Evolutionary conservation across 2,113 vertebrate genomes (phyloP), one percentile per base, ranked within the genome.

Genomic region (Deroptyus accipitrinus): DNA sequence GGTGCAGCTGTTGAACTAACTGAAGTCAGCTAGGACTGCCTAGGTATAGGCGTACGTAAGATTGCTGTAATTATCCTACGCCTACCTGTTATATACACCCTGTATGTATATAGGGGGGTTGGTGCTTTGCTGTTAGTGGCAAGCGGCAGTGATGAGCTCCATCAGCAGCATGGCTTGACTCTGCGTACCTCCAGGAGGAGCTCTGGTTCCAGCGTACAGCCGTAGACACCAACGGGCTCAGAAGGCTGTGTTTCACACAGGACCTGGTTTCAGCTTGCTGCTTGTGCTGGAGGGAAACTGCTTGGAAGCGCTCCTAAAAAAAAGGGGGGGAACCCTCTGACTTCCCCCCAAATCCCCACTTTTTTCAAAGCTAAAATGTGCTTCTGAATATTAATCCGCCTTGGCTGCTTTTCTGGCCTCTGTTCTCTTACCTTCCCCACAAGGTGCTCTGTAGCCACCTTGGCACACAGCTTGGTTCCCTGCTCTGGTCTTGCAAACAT

Each of bases 101-200:
- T 23, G 0, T 17, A 10, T 9, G 4, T 42, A 0, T 6, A 1
- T 1, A 4, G 51, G 54, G 15, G 44, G n/a, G 44, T 19, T 17
- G 54, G 12, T 13, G 62, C 0, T 1, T 46, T 22, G 35, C 61
- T 54, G 30, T 17, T 55, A 19, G 51, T 37, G 63, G 8, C 30
- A 23, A 27, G 55, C 73, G 66, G 77, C 83, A 67, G 35, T 1
- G 6, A 5, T 31, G 35, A 57, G 55, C 70, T 64, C 24, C 0
- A 1, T 3, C 55, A n/a, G 69, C 0, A 0, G 51, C 62, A 54
- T 64, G 46, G 33, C 31, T 74, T 66, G 31, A 35, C 48, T 35
- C 41, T 39, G 57, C 1, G 0, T 27, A 6, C 92, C 96, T 90
- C 70, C 96, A 97, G 97, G 93, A 94, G 97, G 97, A 91, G 95